phyloP scores from a whole-genome alignment of 2,797 vertebrate species.

The Percopsis omiscomaycus region DNA sequence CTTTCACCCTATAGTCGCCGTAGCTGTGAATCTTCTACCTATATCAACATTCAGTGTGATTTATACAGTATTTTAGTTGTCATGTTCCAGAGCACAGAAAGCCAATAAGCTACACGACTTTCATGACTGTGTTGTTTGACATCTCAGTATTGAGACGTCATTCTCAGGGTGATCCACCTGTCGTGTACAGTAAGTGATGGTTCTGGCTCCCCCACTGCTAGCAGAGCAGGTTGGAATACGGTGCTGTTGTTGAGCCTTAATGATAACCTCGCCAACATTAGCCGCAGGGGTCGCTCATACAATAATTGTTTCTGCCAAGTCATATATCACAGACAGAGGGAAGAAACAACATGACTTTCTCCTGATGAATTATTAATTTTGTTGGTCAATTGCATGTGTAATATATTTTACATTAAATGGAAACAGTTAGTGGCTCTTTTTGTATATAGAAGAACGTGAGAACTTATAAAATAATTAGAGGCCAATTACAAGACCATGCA shows the following conservation, averaged over 20 bases:
- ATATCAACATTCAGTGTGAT: conserved; percentile 4
- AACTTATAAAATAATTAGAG: conserved; percentile 72
- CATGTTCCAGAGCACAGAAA: conserved; percentile 48
- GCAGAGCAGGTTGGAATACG: conserved; percentile 47
- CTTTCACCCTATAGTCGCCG: conserved; percentile 5
- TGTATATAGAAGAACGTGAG: conserved; percentile 41
- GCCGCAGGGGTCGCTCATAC: conserved; percentile 72
- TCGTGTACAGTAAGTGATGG: conserved; percentile 65
- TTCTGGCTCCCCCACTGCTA: conserved; percentile 70
- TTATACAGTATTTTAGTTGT: conserved; percentile 20
- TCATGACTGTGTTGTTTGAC: conserved; percentile 48
- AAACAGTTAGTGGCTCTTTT: conserved; percentile 23
- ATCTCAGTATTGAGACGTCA: conserved; percentile 49
- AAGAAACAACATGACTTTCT: conserved; percentile 87
- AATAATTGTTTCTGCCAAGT: conserved; percentile 93
- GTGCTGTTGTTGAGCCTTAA: conserved; percentile 63
- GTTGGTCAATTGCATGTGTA: conserved; percentile 61
- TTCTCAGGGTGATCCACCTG: conserved; percentile 52
- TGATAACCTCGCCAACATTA: conserved; percentile 74
- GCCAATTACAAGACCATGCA: conserved; percentile 72
- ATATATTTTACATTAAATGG: conserved; percentile 59
- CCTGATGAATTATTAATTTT: conserved; percentile 90
- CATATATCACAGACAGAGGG: conserved; percentile 87
- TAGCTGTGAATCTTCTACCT: too few species aligned
- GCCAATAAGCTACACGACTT: conserved; percentile 31